Conservation (phyloP, 2,797 vertebrate species). For the Tarsius wallacei region DNA sequence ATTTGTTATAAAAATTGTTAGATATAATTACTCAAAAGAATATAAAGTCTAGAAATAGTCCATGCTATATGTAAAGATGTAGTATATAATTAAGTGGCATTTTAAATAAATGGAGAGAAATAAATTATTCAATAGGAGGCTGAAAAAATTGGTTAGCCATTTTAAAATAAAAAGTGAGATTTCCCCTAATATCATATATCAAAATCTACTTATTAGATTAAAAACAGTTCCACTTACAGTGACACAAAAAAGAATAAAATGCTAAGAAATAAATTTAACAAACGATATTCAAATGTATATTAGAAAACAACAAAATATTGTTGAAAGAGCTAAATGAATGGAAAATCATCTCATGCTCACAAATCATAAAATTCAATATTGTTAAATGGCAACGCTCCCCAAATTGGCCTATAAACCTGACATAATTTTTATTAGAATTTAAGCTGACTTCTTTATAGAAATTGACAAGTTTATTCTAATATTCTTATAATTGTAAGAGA, state of each 20-base stretch:
- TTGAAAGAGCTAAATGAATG: slow-evolving; percentile 23
- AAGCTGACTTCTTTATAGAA: background rate
- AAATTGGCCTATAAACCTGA: background rate
- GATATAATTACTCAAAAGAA: slow-evolving; percentile 21
- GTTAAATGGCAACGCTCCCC: background rate
- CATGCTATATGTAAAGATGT: slow-evolving; percentile 25
- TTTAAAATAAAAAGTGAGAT: slow-evolving; percentile 31
- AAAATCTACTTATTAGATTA: background rate
- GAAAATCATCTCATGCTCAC: background rate
- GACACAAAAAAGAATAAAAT: slow-evolving; percentile 30
- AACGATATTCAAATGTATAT: background rate
- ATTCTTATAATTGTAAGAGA: background rate
- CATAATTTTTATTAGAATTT: background rate
- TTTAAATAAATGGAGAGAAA: slow-evolving; percentile 15
- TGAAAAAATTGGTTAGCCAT: background rate
- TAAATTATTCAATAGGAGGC: slow-evolving; percentile 3
- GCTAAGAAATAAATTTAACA: background rate
- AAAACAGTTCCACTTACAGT: background rate
- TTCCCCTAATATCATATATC: background rate
- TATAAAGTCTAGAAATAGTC: slow-evolving; percentile 5
- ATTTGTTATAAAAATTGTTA: slow-evolving; percentile 11
- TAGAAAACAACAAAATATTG: slow-evolving; percentile 1
- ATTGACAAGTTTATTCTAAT: background rate
- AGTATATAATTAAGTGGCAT: background rate
- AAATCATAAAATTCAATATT: slow-evolving; percentile 18